Evolutionary conservation across 2,113 vertebrate genomes (phyloP).

Genomic region (Phycodurus eques): DNA sequence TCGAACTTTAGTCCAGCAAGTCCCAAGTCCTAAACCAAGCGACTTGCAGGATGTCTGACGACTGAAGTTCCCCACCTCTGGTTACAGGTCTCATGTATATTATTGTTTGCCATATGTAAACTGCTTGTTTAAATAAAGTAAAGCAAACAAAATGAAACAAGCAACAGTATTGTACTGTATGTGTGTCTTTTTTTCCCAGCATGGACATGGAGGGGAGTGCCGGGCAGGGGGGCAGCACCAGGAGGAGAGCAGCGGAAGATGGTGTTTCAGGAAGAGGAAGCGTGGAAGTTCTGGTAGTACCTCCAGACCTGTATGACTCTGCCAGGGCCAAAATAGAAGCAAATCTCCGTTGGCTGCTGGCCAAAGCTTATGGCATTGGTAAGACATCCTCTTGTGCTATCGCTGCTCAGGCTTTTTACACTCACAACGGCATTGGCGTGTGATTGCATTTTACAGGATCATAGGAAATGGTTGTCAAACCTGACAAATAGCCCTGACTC

Average conservation of each 20-base stretch:
- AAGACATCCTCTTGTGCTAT: slow-evolving; percentile 48
- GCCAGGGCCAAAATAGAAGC: slow-evolving; percentile 94
- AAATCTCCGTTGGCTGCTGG: slow-evolving; percentile 95
- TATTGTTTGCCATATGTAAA: neutral
- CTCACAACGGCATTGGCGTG: neutral
- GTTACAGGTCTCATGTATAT: too few relatives aligned
- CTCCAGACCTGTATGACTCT: slow-evolving; percentile 59
- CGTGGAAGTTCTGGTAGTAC: slow-evolving; percentile 51
- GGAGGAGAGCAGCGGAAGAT: slow-evolving; percentile 46
- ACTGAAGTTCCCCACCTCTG: too few relatives aligned
- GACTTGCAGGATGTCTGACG: too few relatives aligned
- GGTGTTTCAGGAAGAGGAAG: slow-evolving; percentile 22
- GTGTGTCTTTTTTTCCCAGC: slow-evolving; percentile 35
- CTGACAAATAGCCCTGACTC: neutral
- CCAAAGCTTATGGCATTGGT: slow-evolving; percentile 94
- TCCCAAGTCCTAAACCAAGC: too few relatives aligned
- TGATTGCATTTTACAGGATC: neutral
- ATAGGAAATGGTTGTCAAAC: neutral
- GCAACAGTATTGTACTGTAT: neutral
- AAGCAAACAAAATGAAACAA: too few relatives aligned
- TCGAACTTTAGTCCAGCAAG: too few relatives aligned
- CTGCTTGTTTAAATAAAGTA: neutral
- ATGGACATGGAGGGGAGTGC: slow-evolving; percentile 63
- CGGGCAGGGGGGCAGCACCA: slow-evolving; percentile 55
- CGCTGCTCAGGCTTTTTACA: neutral